Percentiles rank a stretch among this genome's conserved stretches.
These are phyloP conservation scores for Drosophila ercepeae DNA, from an alignment of 1,140 invertebrate genomes.

Conservation along the genomic window DNA sequence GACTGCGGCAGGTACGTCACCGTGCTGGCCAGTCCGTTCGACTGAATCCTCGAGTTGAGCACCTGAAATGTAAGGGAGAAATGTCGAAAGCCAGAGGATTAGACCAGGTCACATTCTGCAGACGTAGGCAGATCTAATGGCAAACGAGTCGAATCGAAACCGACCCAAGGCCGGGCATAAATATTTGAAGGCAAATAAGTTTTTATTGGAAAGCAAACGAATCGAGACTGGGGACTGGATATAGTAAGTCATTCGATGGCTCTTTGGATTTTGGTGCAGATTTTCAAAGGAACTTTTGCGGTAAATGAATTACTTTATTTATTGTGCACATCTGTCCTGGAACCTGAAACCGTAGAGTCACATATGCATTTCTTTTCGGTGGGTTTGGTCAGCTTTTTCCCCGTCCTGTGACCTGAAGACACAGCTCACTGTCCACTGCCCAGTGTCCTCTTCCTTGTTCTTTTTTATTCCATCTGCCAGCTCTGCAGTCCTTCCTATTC, in stretches of 20 bases:
- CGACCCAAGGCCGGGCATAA: conserved; percentile 46
- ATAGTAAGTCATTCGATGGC: conserved; percentile 50
- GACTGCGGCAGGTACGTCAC: conserved; percentile 87
- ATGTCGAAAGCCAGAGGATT: conserved; percentile 44
- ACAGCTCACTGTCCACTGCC: neutral
- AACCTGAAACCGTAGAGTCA: conserved; percentile 23
- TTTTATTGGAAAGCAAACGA: conserved; percentile 74
- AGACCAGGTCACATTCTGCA: conserved; percentile 41
- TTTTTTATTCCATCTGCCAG: conserved; percentile 9
- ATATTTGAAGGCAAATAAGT: conserved; percentile 76
- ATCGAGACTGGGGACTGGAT: conserved; percentile 34
- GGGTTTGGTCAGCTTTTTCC: conserved; percentile 29
- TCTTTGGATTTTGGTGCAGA: conserved; percentile 56
- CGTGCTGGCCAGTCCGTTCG: conserved; percentile 88
- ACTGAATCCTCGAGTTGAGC: conserved; percentile 85
- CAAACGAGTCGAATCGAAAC: conserved; percentile 10
- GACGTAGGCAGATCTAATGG: conserved; percentile 39
- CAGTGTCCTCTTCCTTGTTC: neutral
- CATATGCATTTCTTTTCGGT: conserved; percentile 49
- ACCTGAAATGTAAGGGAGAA: conserved; percentile 80
- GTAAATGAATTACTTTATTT: conserved; percentile 82
- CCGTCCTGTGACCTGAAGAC: neutral
- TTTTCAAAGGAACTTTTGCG: conserved; percentile 77
- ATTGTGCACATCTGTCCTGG: conserved; percentile 69
- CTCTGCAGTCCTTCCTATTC: conserved; percentile 34